Evolutionary conservation across 2,888 invertebrate genomes (phyloP), one percentile per base, ranked within the genome.

Genomic region (Rhodophaea formosa): DNA sequence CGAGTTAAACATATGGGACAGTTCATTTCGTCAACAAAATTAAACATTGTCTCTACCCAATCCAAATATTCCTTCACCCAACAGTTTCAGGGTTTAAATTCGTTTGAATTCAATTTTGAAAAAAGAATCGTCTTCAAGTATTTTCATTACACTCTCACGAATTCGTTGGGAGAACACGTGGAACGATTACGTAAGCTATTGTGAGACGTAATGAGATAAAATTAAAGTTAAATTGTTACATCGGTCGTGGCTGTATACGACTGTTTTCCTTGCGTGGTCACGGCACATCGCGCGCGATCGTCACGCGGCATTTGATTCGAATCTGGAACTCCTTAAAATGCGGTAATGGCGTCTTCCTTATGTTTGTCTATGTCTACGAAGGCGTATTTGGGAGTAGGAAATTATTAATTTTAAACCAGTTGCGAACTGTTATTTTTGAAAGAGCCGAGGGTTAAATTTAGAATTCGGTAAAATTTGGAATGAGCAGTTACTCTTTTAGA

Each of bases 251-350:
- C 14, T 53, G 52, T 16, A 62, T 62, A 68, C 56, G 68, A 74
- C 71, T 69, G 68, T 74, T 71, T 71, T 77, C 71, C 71, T 71
- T 67, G 69, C 72, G 72, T 74, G 71, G 75, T 80, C 74, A 74
- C 69, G 69, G 72, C 73, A 74, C 75, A 78, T 79, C 73, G 77
- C 79, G 74, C 69, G 73, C 75, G 71, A 78, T 77, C 81, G 86
- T 87, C 88, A 86, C 84, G 86, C 82, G 67, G 80, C 84, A 83
- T 85, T 84, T 83, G 84, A 86, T 87, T 83, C 79, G 80, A 84
- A 88, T 88, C 81, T 84, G 80, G 82, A 84, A 86, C 83, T 82
- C 81, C 79, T 83, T 84, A 80, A 84, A 84, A 78, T 79, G 75
- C 71, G 73, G 72, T 84, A 84, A 84, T 80, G 78, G 76, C 71